A percentile compares a stretch with the other conserved stretches of the same genome.
Conservation (phyloP, 2,113 vertebrate genomes). For the Caracal caracal region DNA sequence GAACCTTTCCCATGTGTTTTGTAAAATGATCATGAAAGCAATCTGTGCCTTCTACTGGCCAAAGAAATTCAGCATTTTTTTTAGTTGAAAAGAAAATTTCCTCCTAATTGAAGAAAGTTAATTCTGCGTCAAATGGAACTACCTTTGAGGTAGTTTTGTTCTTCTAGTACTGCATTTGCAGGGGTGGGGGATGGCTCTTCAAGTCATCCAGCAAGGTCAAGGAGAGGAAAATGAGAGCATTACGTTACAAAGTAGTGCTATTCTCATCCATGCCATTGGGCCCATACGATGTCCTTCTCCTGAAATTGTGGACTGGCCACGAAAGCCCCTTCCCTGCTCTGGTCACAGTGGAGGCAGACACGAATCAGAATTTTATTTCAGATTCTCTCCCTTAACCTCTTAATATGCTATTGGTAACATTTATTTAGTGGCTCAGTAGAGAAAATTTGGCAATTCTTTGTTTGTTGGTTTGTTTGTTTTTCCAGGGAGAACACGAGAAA, state of each 20-base stretch:
- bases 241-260: neutral
- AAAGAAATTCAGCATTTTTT: neutral
- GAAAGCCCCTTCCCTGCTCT: neutral
- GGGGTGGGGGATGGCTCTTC: neutral
- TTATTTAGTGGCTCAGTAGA: neutral
- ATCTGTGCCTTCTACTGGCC: neutral
- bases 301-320: neutral
- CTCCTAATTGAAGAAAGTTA: neutral
- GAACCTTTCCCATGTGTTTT: neutral
- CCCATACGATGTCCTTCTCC: neutral
- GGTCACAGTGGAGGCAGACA: neutral
- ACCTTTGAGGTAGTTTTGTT: neutral
- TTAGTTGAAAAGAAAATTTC: neutral
- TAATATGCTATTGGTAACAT: neutral
- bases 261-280: neutral
- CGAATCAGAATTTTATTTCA: neutral
- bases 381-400: neutral
- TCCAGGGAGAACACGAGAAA: neutral
- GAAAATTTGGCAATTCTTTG: neutral
- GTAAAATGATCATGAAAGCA: neutral
- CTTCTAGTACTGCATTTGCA: neutral
- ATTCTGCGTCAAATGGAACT: constrained; percentile 29
- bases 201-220: neutral
- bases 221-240: neutral
- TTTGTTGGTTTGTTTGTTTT: neutral